A percentile compares a stretch with the other conserved stretches of the same genome.
These are phyloP conservation scores for Pemphigus obesinymphae DNA, from an alignment of 1,140 invertebrate genomes.

Conservation along the genomic window DNA sequence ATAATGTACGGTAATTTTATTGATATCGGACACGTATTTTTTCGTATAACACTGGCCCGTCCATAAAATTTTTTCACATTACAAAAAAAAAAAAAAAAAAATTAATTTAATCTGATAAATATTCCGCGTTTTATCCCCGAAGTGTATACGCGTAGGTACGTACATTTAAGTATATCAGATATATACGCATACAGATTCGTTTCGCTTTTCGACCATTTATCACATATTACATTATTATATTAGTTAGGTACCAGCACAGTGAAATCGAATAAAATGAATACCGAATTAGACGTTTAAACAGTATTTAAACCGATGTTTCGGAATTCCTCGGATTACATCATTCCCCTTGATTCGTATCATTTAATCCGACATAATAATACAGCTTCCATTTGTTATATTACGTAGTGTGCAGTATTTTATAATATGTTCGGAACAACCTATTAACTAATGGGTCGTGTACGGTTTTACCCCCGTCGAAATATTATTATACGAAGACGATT, in stretches of 20 bases:
- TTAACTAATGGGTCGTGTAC: constrained; percentile 1
- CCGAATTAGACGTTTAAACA: constrained; percentile 19
- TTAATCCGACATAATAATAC: constrained; percentile 34
- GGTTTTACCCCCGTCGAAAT: not conserved
- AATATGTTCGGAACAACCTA: constrained; percentile 21
- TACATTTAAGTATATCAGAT: not conserved
- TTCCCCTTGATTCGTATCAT: constrained; percentile 19
- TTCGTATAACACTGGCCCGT: too few species aligned
- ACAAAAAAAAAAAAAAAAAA: too few species aligned
- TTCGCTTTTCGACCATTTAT: not conserved
- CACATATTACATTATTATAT: too few species aligned
- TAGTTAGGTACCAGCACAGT: too few species aligned
- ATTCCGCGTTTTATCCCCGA: not conserved
- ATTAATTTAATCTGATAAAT: not conserved
- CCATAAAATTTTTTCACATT: not conserved
- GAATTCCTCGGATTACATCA: constrained; percentile 17
- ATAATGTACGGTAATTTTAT: too few species aligned
- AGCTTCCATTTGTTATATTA: not conserved
- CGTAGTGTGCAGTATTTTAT: too few species aligned
- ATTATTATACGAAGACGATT: not conserved
- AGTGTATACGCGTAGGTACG: not conserved
- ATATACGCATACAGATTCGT: not conserved
- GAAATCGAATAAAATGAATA: constrained; percentile 5
- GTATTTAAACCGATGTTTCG: constrained; percentile 6
- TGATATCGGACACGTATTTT: too few species aligned